Evolutionary conservation across 2,113 vertebrate species (phyloP).

Genomic region (Tragelaphus strepsiceros): DNA sequence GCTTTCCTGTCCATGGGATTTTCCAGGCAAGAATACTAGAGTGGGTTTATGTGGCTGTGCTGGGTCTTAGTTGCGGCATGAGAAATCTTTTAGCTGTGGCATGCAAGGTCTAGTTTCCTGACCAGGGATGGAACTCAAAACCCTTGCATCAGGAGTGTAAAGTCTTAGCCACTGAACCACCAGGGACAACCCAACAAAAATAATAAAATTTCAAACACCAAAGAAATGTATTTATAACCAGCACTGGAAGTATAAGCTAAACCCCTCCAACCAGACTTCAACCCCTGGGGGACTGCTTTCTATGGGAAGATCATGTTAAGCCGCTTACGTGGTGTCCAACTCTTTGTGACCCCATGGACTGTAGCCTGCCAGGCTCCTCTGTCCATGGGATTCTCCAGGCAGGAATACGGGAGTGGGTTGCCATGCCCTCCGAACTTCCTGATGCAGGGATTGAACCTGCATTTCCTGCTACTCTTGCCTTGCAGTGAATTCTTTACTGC

Average conservation of each 20-base stretch:
- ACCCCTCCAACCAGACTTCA: not conserved
- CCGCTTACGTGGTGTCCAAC: not conserved
- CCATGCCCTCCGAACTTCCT: not conserved
- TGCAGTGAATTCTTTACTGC: not conserved
- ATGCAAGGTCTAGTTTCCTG: not conserved
- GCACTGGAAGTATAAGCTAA: not conserved
- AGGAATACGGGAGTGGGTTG: not conserved
- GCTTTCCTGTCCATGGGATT: not conserved
- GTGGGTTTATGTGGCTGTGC: not conserved
- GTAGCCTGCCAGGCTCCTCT: not conserved
- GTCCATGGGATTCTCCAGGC: not conserved
- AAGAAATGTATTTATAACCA: not conserved
- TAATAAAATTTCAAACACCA: not conserved
- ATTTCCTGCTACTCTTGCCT: not conserved
- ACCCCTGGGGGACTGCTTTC: not conserved
- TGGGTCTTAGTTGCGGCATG: not conserved
- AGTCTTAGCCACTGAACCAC: not conserved
- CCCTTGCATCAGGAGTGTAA: not conserved
- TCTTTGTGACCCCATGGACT: not conserved
- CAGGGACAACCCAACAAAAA: not conserved
- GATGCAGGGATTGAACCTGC: fast-evolving
- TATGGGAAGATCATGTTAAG: not conserved
- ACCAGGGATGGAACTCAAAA: not conserved
- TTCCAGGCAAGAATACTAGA: not conserved
- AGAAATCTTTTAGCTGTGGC: not conserved